Base-by-base conservation (phyloP, 2,113 vertebrate genomes). In the Tachycineta bicolor region DNA sequence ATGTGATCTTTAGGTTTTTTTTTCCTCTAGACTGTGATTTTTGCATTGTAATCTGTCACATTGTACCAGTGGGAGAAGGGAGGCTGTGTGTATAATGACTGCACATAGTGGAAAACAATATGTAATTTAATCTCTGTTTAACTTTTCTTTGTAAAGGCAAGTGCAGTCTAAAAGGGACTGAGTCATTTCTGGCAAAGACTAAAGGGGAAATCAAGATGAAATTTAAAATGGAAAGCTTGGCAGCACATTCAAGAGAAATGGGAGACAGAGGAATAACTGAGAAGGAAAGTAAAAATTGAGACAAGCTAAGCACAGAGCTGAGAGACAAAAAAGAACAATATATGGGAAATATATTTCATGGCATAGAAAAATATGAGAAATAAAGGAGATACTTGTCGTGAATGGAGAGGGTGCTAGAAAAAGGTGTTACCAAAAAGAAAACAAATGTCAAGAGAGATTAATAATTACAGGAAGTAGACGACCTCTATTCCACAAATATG, bases 191-290 rank as follows among this genome's bases (percentile, higher is more conserved):
- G 86, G 43, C 75, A 50, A 58, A 80, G 76, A 90, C 68, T 88
- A 63, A 90, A 77, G 76, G 64, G 68, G 59, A 86, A 92, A 92
- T 80, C 25, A 63, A 74, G 75, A 90, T 62, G 58, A 83, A 83
- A 87, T 95, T 90, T 88, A 76, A 83, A 92, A 88, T 77, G 11
- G 79, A 77, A 86, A 86, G 43, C 39, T 86, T 96, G 90, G 88
- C 86, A 96, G 55, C 59, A 55, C 21, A 26, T 67, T 93, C 33
- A 69, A 77, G 46, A 93, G 79, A 77, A 88, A 88, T 11, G 58
- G 4, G 52, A 94, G 59, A 53, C 21, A 47, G 41, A 76, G 49
- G 79, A 83, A 76, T 92, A 82, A 76, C 67, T 74, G 50, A 90
- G 58, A 76, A 79, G 56, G 58, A 87, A 88, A 88, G 56, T 75